Conservation (phyloP, 1,140 invertebrate species). For the Contarinia nasturtii region DNA sequence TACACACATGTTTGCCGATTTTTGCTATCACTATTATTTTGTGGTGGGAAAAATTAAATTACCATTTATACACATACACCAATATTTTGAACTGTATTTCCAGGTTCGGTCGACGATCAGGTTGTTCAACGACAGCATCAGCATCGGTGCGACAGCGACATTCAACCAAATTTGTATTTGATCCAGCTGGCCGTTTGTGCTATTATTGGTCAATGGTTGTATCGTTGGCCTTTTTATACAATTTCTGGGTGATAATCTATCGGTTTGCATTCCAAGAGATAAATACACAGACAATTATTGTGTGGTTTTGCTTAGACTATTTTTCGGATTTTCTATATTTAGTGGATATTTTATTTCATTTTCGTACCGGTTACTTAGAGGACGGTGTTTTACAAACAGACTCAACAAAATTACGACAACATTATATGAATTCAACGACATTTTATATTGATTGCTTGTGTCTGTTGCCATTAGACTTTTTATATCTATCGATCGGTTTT, state of each 20-base stretch:
- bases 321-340: constrained; percentile 91
- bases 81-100: too few species aligned
- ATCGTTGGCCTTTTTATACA: constrained; percentile 93
- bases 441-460: constrained; percentile 98
- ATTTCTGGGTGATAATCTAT: constrained; percentile 98
- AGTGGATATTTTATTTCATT: constrained; percentile 91
- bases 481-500: constrained; percentile 95
- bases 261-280: constrained; percentile 92
- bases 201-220: constrained; percentile 97
- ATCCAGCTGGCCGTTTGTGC: constrained; percentile 75
- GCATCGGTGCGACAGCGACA: constrained; percentile 16
- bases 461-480: constrained; percentile 89
- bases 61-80: too few species aligned
- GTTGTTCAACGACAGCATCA: constrained; percentile 14
- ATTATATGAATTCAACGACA: constrained; percentile 97
- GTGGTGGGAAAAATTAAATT: too few species aligned
- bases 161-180: constrained; percentile 60
- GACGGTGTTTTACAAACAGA: constrained; percentile 94
- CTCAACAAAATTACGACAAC: constrained; percentile 74
- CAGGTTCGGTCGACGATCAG: constrained; percentile 3
- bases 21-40: too few species aligned
- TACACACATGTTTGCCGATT: too few species aligned
- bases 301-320: constrained; percentile 96
- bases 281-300: constrained; percentile 67
- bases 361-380: constrained; percentile 89